These are phyloP conservation scores for Temnothorax curvispinosus DNA, from an alignment of 1,140 invertebrate genomes.

Conservation along the genomic window DNA sequence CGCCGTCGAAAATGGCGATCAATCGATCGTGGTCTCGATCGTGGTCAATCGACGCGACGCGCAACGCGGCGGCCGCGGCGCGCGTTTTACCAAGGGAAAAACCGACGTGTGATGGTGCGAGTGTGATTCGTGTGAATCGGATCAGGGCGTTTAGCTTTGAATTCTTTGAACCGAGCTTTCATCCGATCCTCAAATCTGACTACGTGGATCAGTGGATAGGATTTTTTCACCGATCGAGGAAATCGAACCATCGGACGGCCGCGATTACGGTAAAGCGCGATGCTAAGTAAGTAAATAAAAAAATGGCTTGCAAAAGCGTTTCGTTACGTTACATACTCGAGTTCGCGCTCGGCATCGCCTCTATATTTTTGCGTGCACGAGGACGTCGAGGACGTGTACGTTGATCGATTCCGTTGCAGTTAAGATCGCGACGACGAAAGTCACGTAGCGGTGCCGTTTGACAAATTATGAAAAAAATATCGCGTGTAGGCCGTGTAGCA, in stretches of 20 bases:
- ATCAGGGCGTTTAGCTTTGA: neutral
- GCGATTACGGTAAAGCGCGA: neutral
- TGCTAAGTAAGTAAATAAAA: neutral
- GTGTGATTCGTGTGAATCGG: neutral
- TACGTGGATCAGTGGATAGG: no score
- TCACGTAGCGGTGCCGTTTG: slow-evolving; percentile 46
- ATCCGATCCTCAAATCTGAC: neutral
- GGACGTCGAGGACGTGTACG: slow-evolving; percentile 40
- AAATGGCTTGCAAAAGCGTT: neutral
- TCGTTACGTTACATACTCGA: slow-evolving; percentile 4
- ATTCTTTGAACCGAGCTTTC: neutral
- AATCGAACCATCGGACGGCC: neutral
- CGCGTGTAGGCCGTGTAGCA: neutral
- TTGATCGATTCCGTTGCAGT: slow-evolving; percentile 77
- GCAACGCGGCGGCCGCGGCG: no score
- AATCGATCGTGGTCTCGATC: no score
- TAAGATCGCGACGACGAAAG: slow-evolving; percentile 70
- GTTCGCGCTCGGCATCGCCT: neutral
- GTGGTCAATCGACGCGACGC: no score
- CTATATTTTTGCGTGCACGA: slow-evolving; percentile 62
- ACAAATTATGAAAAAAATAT: slow-evolving; percentile 21
- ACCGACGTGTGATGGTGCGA: no score
- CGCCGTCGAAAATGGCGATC: neutral
- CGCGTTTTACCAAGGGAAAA: neutral
- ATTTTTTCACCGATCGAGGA: neutral